Base-by-base conservation (phyloP, 2,113 vertebrate species). In the Vulpes vulpes region DNA sequence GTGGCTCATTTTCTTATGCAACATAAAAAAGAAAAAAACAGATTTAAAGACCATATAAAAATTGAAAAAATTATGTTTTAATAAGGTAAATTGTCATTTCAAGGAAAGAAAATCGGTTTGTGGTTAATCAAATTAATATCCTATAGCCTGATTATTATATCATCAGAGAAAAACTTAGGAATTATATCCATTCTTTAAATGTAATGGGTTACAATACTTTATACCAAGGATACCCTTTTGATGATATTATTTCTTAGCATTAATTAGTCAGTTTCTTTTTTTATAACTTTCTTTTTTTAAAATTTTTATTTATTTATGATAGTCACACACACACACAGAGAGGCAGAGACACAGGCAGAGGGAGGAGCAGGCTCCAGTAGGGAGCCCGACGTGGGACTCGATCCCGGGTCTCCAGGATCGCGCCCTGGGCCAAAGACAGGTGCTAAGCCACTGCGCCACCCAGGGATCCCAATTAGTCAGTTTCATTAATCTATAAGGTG, bases 161-260 rank as follows among this genome's bases (percentile, higher is more conserved):
- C 11, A 96, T 96, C 11, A 96, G 57, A 95, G 43, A 97, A 92
- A n/a, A 27, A 53, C 9, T 60, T 84, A 69, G 81, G 14, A 57
- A 69, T 96, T 10, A 11, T 86, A 60, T 92, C 1, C 89, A 86
- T 51, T 84, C 9, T 96, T 74, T 87, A 90, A 97, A 22, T 81
- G 53, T 85, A 92, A 38, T 67, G 0, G 32, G 27, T 27, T 86
- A 11, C 84, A 79, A 35, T 89, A 11, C 11, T 90, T 97, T 80
- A 51, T 0, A 67, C 89, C 0, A 84, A 9, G 22, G 0, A 94
- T 97, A 6, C 1, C 1, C 9, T 2, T 97, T 94, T 87, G 88
- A 91, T 92, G 14, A 2, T 94, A 4, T 11, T 82, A 94, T 94
- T 82, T 8, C 74, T 19, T 87, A 5, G 19, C 2, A 87, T 30